Base-by-base conservation (phyloP, 1,140 invertebrate species). In the Drosophila asahinai region DNA sequence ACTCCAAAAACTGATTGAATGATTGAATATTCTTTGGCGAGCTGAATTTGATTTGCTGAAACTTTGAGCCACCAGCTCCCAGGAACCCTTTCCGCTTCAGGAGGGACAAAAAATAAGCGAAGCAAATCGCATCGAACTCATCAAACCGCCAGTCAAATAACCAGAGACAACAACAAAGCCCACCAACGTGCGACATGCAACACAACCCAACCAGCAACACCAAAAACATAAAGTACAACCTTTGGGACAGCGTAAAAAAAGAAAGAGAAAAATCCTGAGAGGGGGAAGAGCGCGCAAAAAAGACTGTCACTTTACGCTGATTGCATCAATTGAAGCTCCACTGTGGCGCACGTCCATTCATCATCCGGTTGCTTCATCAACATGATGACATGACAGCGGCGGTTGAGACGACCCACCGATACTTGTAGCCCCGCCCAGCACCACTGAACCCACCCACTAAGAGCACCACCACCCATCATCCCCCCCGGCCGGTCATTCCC, bases 301-400 rank as follows among this genome's bases (percentile, higher is more conserved):
- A 72, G 77, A 84, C 81, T 89, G 86, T 89, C 86, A 90, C 86
- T 91, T 91, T 91, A 91, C 86, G 86, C 86, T 90, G 86, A 90
- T 90, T 90, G 86, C 86, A 91, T 91, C 86, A 90, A 90, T 90
- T 90, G 86, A 86, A 90, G 86, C 82, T 90, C 65, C 86, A 90
- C 86, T 90, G 86, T 91, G 86, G 79, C 86, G 86, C 84, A 90
- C 86, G 86, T 90, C 86, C 86, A 90, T 90, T 90, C 86, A 90
- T 90, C 86, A 90, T 90, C 86, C 86, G 86, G 86, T 90, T 90
- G 86, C 82, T 91, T 90, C 86, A 90, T 90, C 86, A 90, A 90
- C 86, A 90, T 91, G 86, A 90, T 91, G 86, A 89, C 86, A 89
- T 86, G 86, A 90, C 86, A 89, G 81, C 58, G 84, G 72, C 77